Conservation (phyloP, 2,888 invertebrate genomes). For the Idaea biselata region DNA sequence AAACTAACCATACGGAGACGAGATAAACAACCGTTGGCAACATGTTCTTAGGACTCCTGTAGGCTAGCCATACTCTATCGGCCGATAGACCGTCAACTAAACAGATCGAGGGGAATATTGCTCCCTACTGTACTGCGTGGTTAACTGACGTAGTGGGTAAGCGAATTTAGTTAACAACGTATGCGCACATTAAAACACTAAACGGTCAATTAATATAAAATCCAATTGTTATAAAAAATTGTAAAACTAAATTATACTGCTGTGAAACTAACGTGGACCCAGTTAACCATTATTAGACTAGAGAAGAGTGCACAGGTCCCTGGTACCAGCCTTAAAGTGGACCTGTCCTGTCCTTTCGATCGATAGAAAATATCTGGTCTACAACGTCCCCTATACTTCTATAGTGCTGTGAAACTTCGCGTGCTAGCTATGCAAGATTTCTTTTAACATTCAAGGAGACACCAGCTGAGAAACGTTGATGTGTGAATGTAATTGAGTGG, state of each 20-base stretch:
- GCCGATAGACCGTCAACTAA: neutral
- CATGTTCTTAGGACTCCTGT: conserved; percentile 26
- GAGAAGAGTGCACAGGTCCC: too few relatives aligned
- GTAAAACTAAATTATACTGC: too few relatives aligned
- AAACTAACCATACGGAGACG: conserved; percentile 25
- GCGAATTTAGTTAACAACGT: too few relatives aligned
- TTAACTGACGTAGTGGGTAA: too few relatives aligned
- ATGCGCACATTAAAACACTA: too few relatives aligned
- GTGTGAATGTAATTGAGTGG: conserved; percentile 17
- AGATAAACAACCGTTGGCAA: conserved; percentile 14
- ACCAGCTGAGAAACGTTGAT: conserved; percentile 30
- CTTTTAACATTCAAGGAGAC: conserved; percentile 73
- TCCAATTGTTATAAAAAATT: too few relatives aligned
- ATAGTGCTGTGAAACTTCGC: conserved; percentile 61
- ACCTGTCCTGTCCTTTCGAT: neutral
- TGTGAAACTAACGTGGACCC: too few relatives aligned
- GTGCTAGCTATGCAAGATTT: conserved; percentile 66
- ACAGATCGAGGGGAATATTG: neutral
- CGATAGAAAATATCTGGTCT: neutral
- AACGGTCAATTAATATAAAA: too few relatives aligned
- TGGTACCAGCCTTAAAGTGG: too few relatives aligned
- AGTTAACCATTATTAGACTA: too few relatives aligned
- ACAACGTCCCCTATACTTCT: neutral
- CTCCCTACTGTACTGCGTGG: too few relatives aligned
- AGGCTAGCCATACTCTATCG: conserved; percentile 43